Evolutionary conservation across 2,797 vertebrate genomes (phyloP), one percentile per base, ranked within the genome.

Genomic region (Betta splendens): DNA sequence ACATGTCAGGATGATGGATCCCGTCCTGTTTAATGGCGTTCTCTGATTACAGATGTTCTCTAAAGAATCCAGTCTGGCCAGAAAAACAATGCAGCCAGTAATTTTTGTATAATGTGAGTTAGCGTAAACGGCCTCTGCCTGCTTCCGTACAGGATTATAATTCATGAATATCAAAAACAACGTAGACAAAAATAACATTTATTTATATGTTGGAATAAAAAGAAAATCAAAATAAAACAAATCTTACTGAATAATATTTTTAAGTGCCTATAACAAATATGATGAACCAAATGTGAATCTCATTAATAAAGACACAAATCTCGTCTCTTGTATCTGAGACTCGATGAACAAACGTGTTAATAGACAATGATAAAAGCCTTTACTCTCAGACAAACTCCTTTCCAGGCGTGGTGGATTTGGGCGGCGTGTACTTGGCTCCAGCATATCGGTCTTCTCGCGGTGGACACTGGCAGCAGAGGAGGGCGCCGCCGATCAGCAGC

Each of bases 381-480:
- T 36, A 69, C 17, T 69, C 22, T 90, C 70, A 91, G 51, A 90
- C 88, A 68, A 89, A 91, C 39, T 91, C 83, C 60, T 91, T 92
- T 21, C 72, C 86, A 0, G 86, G 77, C 1, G 77, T 64, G 40
- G 86, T 79, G 43, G 89, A 90, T 64, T 86, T 91, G 3, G 88
- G 81, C 0, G 87, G 72, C 0, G 84, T 72, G 55, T 88, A 90
- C 61, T 86, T 90, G 0, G 80, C 64, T 9, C 84, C 83, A 2
- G 62, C 81, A 7, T 87, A 87, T 23, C 67, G 82, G 5, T 85
- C 64, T 28, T 74, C 69, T 38, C 76, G 55, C 5, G 85, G 54
- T 0, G 84, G 74, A 35, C 91, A 90, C 60, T 89, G 88, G 51
- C 90, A 91, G 78, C 89, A 95, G 9, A 98, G 94, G 7, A 96